Percentiles rank a stretch among this genome's conserved stretches.
Evolutionary conservation across 2,113 vertebrate genomes (phyloP).

Genomic region (Suncus etruscus): DNA sequence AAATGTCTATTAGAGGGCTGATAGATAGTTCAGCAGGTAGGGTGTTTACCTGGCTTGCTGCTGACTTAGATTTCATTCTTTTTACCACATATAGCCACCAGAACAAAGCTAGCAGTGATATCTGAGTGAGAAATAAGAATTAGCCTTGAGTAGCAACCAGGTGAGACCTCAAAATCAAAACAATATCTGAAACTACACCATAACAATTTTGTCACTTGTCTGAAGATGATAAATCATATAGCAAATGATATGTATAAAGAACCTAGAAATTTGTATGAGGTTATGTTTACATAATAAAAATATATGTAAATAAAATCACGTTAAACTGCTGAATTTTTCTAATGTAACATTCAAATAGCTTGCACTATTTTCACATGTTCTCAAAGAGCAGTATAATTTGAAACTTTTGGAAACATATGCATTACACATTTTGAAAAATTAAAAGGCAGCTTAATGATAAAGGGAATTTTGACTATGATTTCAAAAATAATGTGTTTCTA

Average conservation of each 20-base stretch:
- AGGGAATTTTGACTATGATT: not conserved
- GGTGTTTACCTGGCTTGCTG: no score
- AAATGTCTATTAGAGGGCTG: no score
- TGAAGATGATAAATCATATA: constrained; percentile 16
- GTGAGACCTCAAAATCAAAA: no score
- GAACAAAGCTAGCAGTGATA: no score
- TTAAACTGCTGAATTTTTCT: not conserved
- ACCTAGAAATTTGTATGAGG: not conserved
- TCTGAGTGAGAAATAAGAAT: no score
- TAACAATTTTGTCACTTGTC: not conserved
- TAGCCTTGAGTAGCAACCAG: no score
- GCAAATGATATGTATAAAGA: not conserved
- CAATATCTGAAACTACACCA: no score
- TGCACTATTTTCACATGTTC: not conserved
- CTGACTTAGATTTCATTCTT: no score
- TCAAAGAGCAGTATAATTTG: not conserved
- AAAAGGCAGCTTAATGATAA: not conserved
- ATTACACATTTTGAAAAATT: not conserved
- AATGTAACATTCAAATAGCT: not conserved
- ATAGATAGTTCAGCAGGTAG: no score
- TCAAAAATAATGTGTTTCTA: constrained; percentile 2
- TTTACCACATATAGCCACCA: no score
- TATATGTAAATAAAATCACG: not conserved
- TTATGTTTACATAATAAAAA: not conserved
- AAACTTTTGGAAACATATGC: not conserved